Evolutionary conservation across 2,113 vertebrate genomes (phyloP), one percentile per base, ranked within the genome.

Genomic region (Ifrita kowaldi): DNA sequence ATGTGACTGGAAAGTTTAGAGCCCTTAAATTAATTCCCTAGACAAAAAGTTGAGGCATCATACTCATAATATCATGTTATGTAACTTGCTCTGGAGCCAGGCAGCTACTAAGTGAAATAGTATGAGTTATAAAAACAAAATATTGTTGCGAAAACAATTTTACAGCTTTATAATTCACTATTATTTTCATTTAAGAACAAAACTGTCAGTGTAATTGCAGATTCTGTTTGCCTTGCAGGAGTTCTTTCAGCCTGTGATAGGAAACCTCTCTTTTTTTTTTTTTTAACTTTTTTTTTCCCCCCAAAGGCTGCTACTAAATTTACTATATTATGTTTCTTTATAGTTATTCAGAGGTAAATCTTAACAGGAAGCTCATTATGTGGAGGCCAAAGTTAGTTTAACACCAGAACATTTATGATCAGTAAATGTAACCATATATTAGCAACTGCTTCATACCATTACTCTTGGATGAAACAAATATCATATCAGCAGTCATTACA

Each of bases 141-240:
- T 90, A 96, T 85, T 96, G 83, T 94, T 90, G 73, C 81, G 93
- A 96, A 96, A 96, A 96, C 70, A 88, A 73, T 86, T 95, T 97
- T 97, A 96, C 82, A 95, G 68, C 89, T 95, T 84, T 75, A 84
- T 89, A 96, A 95, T 96, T 93, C 74, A 91, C 84, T 82, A 90
- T 56, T 94, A 95, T 89, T 95, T 95, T 97, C 90, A 93, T 94
- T 95, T 96, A 79, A 76, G 94, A 94, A 92, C 92, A 91, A 91
- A 91, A 94, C 90, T 97, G 86, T 94, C 96, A 96, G 69, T 81
- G 39, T 55, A 95, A 95, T 60, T 95, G 95, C 65, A 91, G 70
- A 89, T 95, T 93, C 88, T 70, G 59, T 85, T 94, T 97, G 94
- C 94, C 90, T 95, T 80, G 81, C 74, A 94, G 70, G 93, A 87